phyloP scores from a whole-genome alignment of 2,113 vertebrate genomes.

The Vombatus ursinus region DNA sequence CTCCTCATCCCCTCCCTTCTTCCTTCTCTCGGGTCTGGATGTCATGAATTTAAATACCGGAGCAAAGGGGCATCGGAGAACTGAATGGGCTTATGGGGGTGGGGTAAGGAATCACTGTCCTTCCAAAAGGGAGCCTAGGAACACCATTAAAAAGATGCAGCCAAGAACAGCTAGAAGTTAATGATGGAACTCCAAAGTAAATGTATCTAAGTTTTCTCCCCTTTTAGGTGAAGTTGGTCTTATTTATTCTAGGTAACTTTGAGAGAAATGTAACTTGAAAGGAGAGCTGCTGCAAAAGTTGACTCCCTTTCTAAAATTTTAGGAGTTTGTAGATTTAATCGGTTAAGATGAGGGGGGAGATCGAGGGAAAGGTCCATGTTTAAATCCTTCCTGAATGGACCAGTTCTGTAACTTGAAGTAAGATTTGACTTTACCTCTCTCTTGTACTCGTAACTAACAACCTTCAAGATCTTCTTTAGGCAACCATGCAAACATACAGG shows the following conservation, averaged over 20 bases:
- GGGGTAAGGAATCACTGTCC: neutral
- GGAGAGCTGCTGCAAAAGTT: neutral
- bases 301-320: neutral
- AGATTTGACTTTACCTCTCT: constrained; percentile 47
- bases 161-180: neutral
- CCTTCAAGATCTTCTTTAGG: constrained; percentile 36
- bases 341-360: neutral
- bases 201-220: neutral
- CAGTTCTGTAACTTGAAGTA: neutral
- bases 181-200: neutral
- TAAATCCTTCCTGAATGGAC: constrained; percentile 30
- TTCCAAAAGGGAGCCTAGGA: neutral
- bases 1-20: constrained; percentile 70
- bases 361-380: neutral
- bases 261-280: neutral
- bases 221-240: constrained; percentile 47
- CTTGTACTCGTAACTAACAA: constrained; percentile 12
- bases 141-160: neutral
- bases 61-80: neutral
- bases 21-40: constrained; percentile 46
- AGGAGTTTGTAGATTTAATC: neutral
- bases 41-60: constrained; percentile 39
- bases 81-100: neutral
- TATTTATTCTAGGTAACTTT: neutral
- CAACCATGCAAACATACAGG: constrained; percentile 40